These are phyloP conservation scores for Cladopsammia gracilis DNA, from an alignment of 64 coral and sea anemone species.

Conservation along the genomic window DNA sequence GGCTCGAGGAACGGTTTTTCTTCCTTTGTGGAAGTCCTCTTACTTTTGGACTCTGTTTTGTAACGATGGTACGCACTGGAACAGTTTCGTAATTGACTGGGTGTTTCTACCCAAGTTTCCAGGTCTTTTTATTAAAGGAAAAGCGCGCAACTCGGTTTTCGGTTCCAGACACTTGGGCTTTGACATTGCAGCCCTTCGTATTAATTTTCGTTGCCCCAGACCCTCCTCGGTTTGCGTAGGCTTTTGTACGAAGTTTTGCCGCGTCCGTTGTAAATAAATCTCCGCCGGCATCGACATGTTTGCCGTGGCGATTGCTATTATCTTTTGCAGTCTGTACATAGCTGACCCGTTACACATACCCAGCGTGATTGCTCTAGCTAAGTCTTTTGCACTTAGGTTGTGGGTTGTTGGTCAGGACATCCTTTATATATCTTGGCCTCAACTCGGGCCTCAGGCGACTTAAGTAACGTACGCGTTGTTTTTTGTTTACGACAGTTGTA, in stretches of 20 bases:
- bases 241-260: conserved; percentile 8
- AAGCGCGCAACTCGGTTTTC: conserved; percentile 41
- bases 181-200: conserved; percentile 24
- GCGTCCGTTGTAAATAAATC: not conserved
- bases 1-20: not conserved
- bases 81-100: conserved; percentile 12
- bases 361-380: no score
- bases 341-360: no score
- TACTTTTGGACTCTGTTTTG: conserved; percentile 29
- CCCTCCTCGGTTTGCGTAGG: not conserved
- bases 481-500: no score
- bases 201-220: conserved; percentile 23
- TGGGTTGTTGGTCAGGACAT: no score
- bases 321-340: no score
- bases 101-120: conserved; percentile 39
- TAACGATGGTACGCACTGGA: not conserved
- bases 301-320: no score
- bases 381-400: no score
- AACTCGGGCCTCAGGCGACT: no score
- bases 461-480: no score
- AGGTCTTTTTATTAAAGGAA: conserved; percentile 26
- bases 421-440: no score
- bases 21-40: conserved; percentile 11
- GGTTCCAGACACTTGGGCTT: conserved; percentile 16
- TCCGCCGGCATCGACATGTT: no score